These are phyloP conservation scores for Drosophila prolongata DNA, from an alignment of 2,888 invertebrate genomes.

Conservation along the genomic window DNA sequence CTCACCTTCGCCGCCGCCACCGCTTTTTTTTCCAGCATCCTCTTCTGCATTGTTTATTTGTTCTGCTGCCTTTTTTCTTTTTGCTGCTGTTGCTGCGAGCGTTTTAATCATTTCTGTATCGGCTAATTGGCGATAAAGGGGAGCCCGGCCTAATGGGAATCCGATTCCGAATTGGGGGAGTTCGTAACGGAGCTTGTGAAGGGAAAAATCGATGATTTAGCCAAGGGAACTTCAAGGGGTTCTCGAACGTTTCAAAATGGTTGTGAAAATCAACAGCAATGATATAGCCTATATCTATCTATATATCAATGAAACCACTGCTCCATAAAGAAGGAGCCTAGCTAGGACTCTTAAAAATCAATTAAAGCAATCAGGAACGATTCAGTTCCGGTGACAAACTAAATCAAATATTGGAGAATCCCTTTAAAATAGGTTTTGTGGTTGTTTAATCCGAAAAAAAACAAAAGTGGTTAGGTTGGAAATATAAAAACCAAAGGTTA, in stretches of 20 bases:
- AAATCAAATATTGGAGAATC: too few relatives aligned
- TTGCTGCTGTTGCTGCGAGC: conserved; percentile 14
- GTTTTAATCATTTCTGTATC: conserved; percentile 10
- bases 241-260: not conserved
- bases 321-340: too few relatives aligned
- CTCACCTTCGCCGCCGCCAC: conserved; percentile 16
- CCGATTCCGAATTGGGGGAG: not conserved
- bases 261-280: not conserved
- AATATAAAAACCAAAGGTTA: too few relatives aligned
- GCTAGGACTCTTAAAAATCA: too few relatives aligned
- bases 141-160: not conserved
- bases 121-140: conserved; percentile 32
- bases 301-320: too few relatives aligned
- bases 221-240: not conserved
- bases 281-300: not conserved
- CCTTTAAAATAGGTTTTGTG: too few relatives aligned
- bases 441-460: too few relatives aligned
- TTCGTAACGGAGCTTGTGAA: not conserved
- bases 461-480: too few relatives aligned
- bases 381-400: too few relatives aligned
- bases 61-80: conserved; percentile 13
- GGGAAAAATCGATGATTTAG: not conserved
- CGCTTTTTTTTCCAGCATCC: conserved; percentile 20
- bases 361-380: too few relatives aligned
- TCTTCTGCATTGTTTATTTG: conserved; percentile 28